Evolutionary conservation across 2,888 invertebrate genomes (phyloP).

Genomic region (Osedax fenrisi): DNA sequence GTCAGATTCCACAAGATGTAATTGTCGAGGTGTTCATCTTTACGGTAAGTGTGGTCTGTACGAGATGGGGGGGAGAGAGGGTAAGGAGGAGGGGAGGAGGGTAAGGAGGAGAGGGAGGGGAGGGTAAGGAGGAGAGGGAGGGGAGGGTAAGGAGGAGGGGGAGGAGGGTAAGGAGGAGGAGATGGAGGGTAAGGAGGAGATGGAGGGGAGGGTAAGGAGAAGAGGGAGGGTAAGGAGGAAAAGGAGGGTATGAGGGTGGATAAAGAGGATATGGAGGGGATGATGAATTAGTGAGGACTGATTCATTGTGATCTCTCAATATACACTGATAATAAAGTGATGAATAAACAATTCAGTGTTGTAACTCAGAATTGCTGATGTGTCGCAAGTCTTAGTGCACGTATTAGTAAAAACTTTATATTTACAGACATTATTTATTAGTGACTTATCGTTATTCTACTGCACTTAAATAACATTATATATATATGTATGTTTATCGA

Average conservation of each 20-base stretch:
- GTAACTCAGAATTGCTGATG: too few species aligned
- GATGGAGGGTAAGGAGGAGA: not conserved
- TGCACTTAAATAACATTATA: too few species aligned
- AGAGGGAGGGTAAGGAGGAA: not conserved
- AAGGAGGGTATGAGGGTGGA: not conserved
- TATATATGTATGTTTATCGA: too few species aligned
- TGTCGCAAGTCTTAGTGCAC: too few species aligned
- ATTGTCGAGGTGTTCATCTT: slow-evolving; percentile 67
- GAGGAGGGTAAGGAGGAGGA: not conserved
- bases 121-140: not conserved
- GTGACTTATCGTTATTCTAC: too few species aligned
- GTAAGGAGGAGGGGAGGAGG: not conserved
- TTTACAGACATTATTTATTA: too few species aligned
- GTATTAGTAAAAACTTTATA: too few species aligned
- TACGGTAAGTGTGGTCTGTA: slow-evolving; percentile 55
- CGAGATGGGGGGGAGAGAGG: slow-evolving; percentile 6
- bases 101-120: not conserved
- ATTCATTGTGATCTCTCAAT: too few species aligned
- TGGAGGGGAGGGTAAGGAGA: not conserved
- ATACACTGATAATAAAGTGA: too few species aligned
- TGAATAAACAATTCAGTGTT: too few species aligned
- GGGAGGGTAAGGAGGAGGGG: not conserved
- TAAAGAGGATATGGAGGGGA: too few species aligned
- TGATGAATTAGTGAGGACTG: too few species aligned
- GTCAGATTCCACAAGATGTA: slow-evolving; percentile 67